Base-by-base conservation (phyloP, 2,797 vertebrate species). In the Rhynchotus rufescens region DNA sequence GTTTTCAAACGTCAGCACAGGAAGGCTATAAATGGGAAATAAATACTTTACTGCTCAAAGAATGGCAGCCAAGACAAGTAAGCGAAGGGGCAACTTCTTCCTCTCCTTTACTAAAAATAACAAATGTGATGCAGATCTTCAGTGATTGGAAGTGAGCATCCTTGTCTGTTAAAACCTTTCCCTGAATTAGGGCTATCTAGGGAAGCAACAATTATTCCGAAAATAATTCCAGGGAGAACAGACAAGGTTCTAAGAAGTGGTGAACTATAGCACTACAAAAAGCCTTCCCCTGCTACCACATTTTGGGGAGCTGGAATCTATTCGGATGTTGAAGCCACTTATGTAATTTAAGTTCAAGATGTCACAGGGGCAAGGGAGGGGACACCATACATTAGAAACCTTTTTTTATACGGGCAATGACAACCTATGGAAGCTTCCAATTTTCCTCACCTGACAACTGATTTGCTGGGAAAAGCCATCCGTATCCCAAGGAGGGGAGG, bases 341-440 rank as follows among this genome's bases (percentile, higher is more conserved):
- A 14, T 6, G 56, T 60, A 73, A 69, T 36, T 36, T 90, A 96
- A 85, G 25, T 57, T 91, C 90, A 94, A 86, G 92, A 92, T 89
- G 67, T 87, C 75, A 22, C 6, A 75, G 13, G 23, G 8, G 84
- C 12, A 11, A 4, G 19, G 11, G 10, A 21, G 11, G 11, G 15
- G 9, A 69, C 15, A 75, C 8, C 15, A 77, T 1, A 1, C 52
- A 28, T 0, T 54, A 54, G 28, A 54, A 54, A n/a, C 23, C 47
- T 30, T 54, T 54, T 54, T 54, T 54, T 54, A 23, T 15, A 60
- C 17, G 21, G 45, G 20, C 9, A 13, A 49, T 15, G 25, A 22
- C 17, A 10, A 49, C 44, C 25, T 68, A 25, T 14, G 32, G 45
- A 52, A 51, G 49, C 67, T 69, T 69, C 56, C 76, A 12, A 26